These are phyloP conservation scores for Colistium nudipinnis DNA, from an alignment of 2,113 vertebrate genomes.

Conservation along the genomic window DNA sequence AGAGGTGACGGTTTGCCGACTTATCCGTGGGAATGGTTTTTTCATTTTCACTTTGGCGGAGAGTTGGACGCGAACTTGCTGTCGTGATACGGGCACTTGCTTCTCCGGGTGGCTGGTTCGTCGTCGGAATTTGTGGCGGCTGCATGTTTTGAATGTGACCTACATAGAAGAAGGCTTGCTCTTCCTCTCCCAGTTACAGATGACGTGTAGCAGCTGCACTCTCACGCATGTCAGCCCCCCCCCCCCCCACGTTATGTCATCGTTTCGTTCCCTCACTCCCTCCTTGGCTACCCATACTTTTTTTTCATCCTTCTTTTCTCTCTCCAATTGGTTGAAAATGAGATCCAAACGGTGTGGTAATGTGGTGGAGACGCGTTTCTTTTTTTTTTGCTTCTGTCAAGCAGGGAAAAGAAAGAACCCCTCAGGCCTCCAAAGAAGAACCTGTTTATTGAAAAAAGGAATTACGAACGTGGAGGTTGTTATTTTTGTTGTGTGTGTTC, in stretches of 20 bases:
- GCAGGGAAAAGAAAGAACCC: constrained; percentile 8
- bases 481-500: not conserved
- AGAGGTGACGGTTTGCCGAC: not conserved
- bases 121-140: constrained; percentile 55
- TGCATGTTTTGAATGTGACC: constrained; percentile 80
- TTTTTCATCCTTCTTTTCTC: constrained; percentile 28
- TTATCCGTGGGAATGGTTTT: constrained; percentile 3
- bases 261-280: constrained; percentile 29
- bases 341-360: constrained; percentile 20
- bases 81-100: constrained; percentile 29
- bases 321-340: constrained; percentile 40
- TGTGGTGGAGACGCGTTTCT: constrained; percentile 16
- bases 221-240: constrained; percentile 60
- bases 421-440: constrained; percentile 21
- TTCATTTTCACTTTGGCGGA: constrained; percentile 2
- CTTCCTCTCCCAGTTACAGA: constrained; percentile 80
- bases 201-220: constrained; percentile 73
- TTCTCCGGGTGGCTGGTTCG: constrained; percentile 37
- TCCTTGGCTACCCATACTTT: constrained; percentile 25
- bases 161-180: constrained; percentile 73
- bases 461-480: not conserved
- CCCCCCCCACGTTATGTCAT: constrained; percentile 78
- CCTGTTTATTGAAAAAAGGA: not conserved
- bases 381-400: constrained; percentile 17
- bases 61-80: constrained; percentile 4